Evolutionary conservation across 1,140 invertebrate species (phyloP).

Genomic region (Heliothis subflexa): DNA sequence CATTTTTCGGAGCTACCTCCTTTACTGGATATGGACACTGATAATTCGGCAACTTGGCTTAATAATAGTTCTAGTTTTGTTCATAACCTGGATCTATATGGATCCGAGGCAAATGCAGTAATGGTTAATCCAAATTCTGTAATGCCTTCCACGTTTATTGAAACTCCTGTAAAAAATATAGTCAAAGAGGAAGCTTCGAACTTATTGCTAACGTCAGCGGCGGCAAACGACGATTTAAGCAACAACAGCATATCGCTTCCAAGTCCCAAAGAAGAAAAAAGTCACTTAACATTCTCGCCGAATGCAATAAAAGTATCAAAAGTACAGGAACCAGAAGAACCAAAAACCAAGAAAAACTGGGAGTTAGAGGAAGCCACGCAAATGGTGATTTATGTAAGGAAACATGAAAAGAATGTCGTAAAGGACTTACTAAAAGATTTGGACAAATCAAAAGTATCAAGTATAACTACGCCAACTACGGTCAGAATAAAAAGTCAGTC

Average conservation of each 20-base stretch:
- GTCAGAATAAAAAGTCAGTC: slow-evolving; percentile 81
- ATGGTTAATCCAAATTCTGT: slow-evolving; percentile 94
- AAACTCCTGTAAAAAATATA: slow-evolving; percentile 83
- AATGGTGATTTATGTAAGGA: slow-evolving; percentile 83
- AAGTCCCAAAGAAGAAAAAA: slow-evolving; percentile 87
- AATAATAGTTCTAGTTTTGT: slow-evolving; percentile 88
- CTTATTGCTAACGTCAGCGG: slow-evolving; percentile 79
- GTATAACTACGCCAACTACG: slow-evolving; percentile 64
- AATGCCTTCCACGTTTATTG: slow-evolving; percentile 88
- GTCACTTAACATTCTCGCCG: slow-evolving; percentile 89
- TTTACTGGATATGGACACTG: slow-evolving; percentile 88
- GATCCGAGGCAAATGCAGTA: slow-evolving; percentile 90
- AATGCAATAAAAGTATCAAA: slow-evolving; percentile 87
- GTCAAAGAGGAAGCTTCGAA: slow-evolving; percentile 84
- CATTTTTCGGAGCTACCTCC: slow-evolving; percentile 90
- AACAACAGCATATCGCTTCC: slow-evolving; percentile 78
- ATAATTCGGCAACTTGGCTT: slow-evolving; percentile 86
- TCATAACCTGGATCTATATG: slow-evolving; percentile 90
- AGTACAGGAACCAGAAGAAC: slow-evolving; percentile 79
- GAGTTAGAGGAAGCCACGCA: slow-evolving; percentile 82
- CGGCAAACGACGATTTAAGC: slow-evolving; percentile 71
- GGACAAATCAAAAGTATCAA: slow-evolving; percentile 71
- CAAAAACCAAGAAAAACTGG: slow-evolving; percentile 76
- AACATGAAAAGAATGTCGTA: slow-evolving; percentile 86
- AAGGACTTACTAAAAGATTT: slow-evolving; percentile 86